Evolutionary conservation across 1,140 invertebrate species (phyloP), one percentile per base, ranked within the genome.

Genomic region (Panulirus ornatus): DNA sequence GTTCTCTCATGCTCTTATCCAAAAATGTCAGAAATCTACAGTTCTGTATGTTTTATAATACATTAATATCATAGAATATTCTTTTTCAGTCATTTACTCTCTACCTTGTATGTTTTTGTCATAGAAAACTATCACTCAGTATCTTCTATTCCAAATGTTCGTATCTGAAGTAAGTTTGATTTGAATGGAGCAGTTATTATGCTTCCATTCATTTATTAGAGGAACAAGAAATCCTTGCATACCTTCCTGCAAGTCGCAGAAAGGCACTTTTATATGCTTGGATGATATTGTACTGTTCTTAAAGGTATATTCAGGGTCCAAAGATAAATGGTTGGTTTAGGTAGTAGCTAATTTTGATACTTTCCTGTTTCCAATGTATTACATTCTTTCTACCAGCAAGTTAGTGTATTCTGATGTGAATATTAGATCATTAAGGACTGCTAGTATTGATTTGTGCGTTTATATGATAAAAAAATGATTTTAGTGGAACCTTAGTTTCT

Each of bases 51-150:
- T 40, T 27, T n/a, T 44, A 36, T n/a, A 58, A 58, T 36, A 40
- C 38, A 34, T 44, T 27, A 63, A 84, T 44, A 34, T n/a, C 34
- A 47, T 40, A 51, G 19, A 9, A n/a, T n/a, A n/a, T 22, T 47
- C 40, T 30, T 34, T 2, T 47, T 84, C 66, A 71, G 83, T 40
- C 42, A 84, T 71, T 73, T 42, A 84, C 83, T 47, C 51, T 73
- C 83, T 84, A 66, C 83, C 83, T 84, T 84, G 66, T 40, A 73
- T 84, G 63, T 84, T 71, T 70, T 71, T 63, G 36, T 11, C 19
- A 47, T 70, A 63, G 34, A 47, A 71, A 19, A 36, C 47, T n/a
- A 40, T 27, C 63, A 47, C 83, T 58, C 30, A 27, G 51, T 81
- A 81, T 58, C 27, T 27, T 58, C 16, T 22, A 58, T 22, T 58